These are phyloP conservation scores for Schlechtendalia chinensis DNA, from an alignment of 1,140 invertebrate genomes.

Conservation along the genomic window DNA sequence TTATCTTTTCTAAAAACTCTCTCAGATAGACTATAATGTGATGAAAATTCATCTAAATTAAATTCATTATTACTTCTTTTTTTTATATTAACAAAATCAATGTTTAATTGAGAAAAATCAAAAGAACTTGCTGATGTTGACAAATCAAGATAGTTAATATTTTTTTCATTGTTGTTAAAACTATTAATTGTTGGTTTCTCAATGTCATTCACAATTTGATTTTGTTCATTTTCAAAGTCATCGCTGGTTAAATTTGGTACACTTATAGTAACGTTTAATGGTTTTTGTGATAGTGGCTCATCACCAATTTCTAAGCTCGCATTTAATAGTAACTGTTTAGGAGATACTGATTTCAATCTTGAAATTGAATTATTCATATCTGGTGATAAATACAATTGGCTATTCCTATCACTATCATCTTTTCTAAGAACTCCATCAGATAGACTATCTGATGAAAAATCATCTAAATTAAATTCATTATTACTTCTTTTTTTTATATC, in stretches of 20 bases:
- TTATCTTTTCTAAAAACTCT: neutral
- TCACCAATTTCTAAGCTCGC: neutral
- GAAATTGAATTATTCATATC: neutral
- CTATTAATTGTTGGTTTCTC: neutral
- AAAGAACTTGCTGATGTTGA: neutral
- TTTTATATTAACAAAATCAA: neutral
- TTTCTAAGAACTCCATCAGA: slow-evolving; percentile 1
- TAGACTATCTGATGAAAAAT: slow-evolving; percentile 18
- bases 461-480: slow-evolving; percentile 7
- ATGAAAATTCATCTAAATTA: slow-evolving; percentile 8
- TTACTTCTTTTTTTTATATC: neutral
- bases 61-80: neutral
- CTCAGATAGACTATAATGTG: slow-evolving; percentile 25
- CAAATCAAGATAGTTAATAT: neutral
- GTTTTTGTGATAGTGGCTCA: neutral
- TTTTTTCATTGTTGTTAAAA: neutral
- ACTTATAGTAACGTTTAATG: neutral
- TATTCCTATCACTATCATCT: neutral
- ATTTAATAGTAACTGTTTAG: neutral
- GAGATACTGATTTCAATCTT: neutral
- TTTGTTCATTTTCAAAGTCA: neutral
- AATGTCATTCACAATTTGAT: neutral
- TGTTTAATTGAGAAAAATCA: neutral
- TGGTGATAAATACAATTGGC: neutral
- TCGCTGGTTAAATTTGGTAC: neutral